Conservation (phyloP, 2,797 vertebrate species). For the Hoplostethus mediterraneus region DNA sequence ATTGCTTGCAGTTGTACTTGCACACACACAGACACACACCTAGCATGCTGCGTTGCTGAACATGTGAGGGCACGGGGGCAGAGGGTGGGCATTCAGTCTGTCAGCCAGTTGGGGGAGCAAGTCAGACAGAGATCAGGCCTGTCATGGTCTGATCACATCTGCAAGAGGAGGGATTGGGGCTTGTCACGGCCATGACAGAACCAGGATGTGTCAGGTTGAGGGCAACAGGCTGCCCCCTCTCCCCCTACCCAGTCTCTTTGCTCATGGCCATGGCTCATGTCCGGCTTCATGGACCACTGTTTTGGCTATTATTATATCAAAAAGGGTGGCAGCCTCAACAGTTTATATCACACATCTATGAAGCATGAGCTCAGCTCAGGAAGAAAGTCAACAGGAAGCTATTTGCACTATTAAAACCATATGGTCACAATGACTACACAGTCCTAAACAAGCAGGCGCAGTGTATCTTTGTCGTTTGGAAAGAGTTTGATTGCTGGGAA, state of each 20-base stretch:
- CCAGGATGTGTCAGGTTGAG: slow-evolving; percentile 55
- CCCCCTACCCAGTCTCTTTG: slow-evolving; percentile 4
- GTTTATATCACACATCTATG: background rate
- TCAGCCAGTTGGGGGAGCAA: slow-evolving; percentile 38
- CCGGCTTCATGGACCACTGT: slow-evolving; percentile 15
- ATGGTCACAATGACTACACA: background rate
- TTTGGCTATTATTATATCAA: slow-evolving; percentile 16
- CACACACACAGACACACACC: background rate
- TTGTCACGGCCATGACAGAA: slow-evolving; percentile 54
- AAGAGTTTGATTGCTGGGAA: background rate
- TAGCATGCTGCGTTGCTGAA: background rate
- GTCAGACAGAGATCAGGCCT: slow-evolving; percentile 50
- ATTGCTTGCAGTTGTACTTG: background rate
- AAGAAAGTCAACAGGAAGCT: background rate
- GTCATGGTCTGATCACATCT: slow-evolving; percentile 50
- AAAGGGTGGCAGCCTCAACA: background rate
- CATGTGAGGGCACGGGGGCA: slow-evolving; percentile 25
- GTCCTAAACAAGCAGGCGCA: background rate
- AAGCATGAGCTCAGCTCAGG: background rate
- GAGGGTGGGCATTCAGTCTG: slow-evolving; percentile 20
- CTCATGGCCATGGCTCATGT: background rate
- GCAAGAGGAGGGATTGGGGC: slow-evolving; percentile 27
- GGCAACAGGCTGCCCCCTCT: slow-evolving; percentile 34
- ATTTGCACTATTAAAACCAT: background rate
- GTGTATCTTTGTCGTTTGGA: background rate